phyloP scores from a whole-genome alignment of 2,797 vertebrate species.

The Salarias fasciatus region DNA sequence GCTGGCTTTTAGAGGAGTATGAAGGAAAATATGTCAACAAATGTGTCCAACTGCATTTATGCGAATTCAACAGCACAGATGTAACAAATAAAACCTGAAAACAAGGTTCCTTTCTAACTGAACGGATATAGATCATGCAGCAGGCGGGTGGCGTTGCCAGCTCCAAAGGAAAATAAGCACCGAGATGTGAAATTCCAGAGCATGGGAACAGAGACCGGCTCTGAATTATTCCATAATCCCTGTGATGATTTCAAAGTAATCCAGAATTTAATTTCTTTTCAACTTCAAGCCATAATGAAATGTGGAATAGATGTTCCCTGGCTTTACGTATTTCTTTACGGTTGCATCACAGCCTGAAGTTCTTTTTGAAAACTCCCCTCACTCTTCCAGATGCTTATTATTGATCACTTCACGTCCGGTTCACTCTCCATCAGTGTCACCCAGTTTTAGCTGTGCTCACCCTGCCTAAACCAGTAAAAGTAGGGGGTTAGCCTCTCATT shows the following conservation, averaged over 20 bases:
- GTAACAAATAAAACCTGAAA: conserved; percentile 18
- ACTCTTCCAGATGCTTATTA: conserved; percentile 2
- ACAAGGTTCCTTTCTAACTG: conserved; percentile 40
- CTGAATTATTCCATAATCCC: conserved; percentile 67
- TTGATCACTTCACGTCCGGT: conserved; percentile 25
- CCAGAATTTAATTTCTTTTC: conserved; percentile 57
- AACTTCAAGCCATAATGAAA: conserved; percentile 38
- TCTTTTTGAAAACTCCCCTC: neutral
- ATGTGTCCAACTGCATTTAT: neutral
- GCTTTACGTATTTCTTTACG: conserved; percentile 49
- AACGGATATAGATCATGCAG: conserved; percentile 54
- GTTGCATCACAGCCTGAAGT: conserved; percentile 57
- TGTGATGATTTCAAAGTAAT: conserved; percentile 69
- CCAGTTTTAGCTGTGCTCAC: conserved; percentile 2
- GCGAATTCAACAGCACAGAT: conserved; percentile 1
- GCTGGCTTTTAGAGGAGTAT: too few species aligned
- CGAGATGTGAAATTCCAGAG: conserved; percentile 79
- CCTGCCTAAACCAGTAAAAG: neutral
- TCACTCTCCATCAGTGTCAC: conserved; percentile 3
- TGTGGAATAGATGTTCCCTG: conserved; percentile 29
- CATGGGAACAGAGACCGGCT: conserved; percentile 69
- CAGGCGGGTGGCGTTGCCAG: conserved; percentile 49
- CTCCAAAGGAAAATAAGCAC: conserved; percentile 70
- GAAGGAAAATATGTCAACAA: neutral
- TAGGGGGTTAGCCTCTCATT: conserved; percentile 17